phyloP scores from a whole-genome alignment of 2,797 vertebrate species.

The Melanotaenia maccullochi region DNA sequence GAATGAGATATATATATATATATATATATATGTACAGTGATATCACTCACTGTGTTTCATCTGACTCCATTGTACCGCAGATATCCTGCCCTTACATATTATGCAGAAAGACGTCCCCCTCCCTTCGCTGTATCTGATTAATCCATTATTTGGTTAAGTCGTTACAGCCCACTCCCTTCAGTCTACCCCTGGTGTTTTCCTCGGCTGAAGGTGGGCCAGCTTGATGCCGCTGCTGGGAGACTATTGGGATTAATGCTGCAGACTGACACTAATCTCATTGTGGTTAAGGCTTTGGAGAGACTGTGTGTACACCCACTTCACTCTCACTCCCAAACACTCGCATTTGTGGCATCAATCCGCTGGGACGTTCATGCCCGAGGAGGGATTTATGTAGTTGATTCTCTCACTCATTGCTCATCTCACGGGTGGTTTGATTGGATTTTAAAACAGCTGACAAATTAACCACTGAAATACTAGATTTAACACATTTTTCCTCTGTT shows the following conservation, averaged over 20 bases:
- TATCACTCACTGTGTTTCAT: conserved; percentile 20
- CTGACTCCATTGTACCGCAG: conserved; percentile 40
- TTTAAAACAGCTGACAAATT: conserved; percentile 26
- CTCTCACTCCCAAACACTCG: conserved; percentile 70
- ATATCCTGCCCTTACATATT: conserved; percentile 38
- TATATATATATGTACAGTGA: conserved; percentile 2
- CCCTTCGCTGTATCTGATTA: conserved; percentile 61
- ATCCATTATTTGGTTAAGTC: conserved; percentile 76
- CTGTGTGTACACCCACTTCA: conserved; percentile 71
- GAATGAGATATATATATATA: too few species aligned
- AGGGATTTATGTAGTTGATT: conserved; percentile 56
- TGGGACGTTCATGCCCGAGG: conserved; percentile 45
- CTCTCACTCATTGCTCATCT: conserved; percentile 48
- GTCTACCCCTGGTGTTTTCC: conserved; percentile 61
- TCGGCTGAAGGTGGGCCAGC: conserved; percentile 70
- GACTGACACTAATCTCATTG: conserved; percentile 85
- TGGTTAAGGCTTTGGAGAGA: conserved; percentile 80
- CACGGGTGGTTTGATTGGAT: conserved; percentile 41
- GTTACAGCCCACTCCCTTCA: conserved; percentile 51
- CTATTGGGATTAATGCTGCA: conserved; percentile 81
- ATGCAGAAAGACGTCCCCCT: conserved; percentile 46
- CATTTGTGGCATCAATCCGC: conserved; percentile 66
- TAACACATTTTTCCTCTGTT: neutral
- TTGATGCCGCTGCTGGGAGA: conserved; percentile 67
- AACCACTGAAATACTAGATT: conserved; percentile 16